A percentile compares a stretch with the other conserved stretches of the same genome.
phyloP scores from a whole-genome alignment of 2,797 vertebrate genomes.

The Parambassis ranga region DNA sequence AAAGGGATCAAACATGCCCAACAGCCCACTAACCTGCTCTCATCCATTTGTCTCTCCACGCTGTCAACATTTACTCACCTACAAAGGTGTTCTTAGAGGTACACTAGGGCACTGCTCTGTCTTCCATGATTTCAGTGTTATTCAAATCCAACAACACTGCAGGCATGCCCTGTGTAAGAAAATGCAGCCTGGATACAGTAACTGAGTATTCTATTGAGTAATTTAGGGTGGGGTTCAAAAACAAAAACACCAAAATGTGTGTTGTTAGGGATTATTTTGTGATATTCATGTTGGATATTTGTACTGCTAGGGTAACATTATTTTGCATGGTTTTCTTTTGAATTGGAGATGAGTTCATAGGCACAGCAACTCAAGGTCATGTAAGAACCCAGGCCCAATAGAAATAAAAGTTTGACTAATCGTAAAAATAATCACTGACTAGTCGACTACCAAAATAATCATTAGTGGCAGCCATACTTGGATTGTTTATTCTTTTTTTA shows the following conservation, averaged over 20 bases:
- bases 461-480: no score
- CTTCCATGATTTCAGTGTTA: slow-evolving; percentile 49
- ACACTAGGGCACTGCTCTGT: slow-evolving; percentile 33
- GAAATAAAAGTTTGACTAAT: no score
- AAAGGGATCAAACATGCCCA: slow-evolving; percentile 55
- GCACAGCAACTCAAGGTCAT: no score
- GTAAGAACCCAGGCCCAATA: no score
- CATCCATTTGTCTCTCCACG: slow-evolving; percentile 11
- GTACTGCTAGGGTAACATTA: no score
- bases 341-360: no score
- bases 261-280: slow-evolving; percentile 15
- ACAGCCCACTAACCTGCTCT: slow-evolving; percentile 25
- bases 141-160: slow-evolving; percentile 58
- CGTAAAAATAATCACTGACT: no score
- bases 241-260: neutral
- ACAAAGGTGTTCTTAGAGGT: slow-evolving; percentile 53
- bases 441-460: no score
- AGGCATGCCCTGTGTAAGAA: slow-evolving; percentile 39
- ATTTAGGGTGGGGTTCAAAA: slow-evolving; percentile 12
- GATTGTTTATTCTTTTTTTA: no score
- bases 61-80: slow-evolving; percentile 8
- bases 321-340: no score
- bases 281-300: slow-evolving; percentile 15
- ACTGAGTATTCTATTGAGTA: slow-evolving; percentile 38
- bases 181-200: slow-evolving; percentile 44